Evolutionary conservation across 92 coral and sea anemone species (phyloP).

Genomic region (Epizoanthus ramosus): DNA sequence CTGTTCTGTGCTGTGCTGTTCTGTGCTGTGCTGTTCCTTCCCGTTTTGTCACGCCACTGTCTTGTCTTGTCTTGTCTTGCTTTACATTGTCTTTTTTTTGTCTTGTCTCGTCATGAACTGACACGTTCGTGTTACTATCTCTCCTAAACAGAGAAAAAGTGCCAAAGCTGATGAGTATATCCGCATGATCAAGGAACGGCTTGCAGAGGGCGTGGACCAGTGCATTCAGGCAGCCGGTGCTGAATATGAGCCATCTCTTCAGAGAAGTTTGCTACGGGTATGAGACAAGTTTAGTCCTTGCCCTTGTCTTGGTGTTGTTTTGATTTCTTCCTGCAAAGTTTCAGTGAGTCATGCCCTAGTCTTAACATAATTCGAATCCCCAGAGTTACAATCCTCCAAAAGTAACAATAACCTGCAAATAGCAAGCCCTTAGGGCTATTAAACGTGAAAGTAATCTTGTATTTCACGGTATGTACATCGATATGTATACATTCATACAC

Average conservation of each 20-base stretch:
- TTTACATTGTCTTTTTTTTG: not conserved
- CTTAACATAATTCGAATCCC: too few species aligned
- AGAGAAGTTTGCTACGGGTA: conserved; percentile 84
- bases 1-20: too few species aligned
- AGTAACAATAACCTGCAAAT: too few species aligned
- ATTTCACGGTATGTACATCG: too few species aligned
- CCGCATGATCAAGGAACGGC: conserved; percentile 84
- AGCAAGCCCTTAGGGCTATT: too few species aligned
- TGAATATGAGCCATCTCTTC: conserved; percentile 90
- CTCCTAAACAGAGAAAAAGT: conserved; percentile 81
- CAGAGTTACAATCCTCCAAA: too few species aligned
- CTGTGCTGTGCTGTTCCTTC: too few species aligned
- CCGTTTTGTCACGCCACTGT: too few species aligned
- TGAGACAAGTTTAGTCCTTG: not conserved
- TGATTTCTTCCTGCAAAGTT: too few species aligned
- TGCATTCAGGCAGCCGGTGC: conserved; percentile 94
- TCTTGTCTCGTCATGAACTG: not conserved
- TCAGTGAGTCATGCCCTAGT: too few species aligned
- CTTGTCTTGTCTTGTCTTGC: not conserved
- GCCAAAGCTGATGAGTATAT: conserved; percentile 97
- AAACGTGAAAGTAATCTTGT: too few species aligned
- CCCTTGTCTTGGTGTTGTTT: not conserved
- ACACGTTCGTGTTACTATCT: not conserved
- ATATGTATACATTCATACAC: too few species aligned
- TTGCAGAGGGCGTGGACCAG: conserved; percentile 89